Conservation (phyloP, 1,140 invertebrate species). For the Dendrolimus kikuchii region DNA sequence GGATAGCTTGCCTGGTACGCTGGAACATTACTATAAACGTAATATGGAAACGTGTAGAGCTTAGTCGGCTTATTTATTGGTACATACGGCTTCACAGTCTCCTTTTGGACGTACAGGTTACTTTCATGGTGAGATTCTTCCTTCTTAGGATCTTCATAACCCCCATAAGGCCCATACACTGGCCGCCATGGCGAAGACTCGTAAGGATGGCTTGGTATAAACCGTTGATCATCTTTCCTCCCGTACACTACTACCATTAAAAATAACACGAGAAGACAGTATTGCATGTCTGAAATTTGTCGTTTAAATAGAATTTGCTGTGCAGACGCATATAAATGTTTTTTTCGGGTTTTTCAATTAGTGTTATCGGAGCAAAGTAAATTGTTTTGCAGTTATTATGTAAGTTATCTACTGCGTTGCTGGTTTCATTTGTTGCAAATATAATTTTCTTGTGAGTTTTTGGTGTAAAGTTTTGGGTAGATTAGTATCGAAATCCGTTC, state of each 20-base stretch:
- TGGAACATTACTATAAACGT: constrained; percentile 11
- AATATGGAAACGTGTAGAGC: constrained; percentile 22
- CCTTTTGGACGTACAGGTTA: constrained; percentile 8
- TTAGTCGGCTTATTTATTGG: background rate
- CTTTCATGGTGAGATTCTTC: constrained; percentile 15
- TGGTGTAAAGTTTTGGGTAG: background rate
- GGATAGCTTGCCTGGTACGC: constrained; percentile 3
- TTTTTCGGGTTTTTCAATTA: constrained; percentile 2
- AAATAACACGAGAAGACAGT: no score
- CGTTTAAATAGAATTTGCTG: background rate
- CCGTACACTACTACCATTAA: no score
- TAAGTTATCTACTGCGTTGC: background rate
- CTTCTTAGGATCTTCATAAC: constrained; percentile 13
- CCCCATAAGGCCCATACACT: no score
- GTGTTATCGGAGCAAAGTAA: background rate
- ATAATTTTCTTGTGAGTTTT: background rate
- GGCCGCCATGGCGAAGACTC: no score
- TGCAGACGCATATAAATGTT: background rate
- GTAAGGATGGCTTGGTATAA: no score
- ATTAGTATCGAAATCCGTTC: no score
- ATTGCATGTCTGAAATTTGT: background rate
- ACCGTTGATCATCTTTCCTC: no score
- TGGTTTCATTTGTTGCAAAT: constrained; percentile 2
- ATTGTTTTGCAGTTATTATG: background rate
- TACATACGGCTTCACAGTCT: constrained; percentile 10